Conservation (phyloP, 1,140 invertebrate genomes). For the Musca domestica region DNA sequence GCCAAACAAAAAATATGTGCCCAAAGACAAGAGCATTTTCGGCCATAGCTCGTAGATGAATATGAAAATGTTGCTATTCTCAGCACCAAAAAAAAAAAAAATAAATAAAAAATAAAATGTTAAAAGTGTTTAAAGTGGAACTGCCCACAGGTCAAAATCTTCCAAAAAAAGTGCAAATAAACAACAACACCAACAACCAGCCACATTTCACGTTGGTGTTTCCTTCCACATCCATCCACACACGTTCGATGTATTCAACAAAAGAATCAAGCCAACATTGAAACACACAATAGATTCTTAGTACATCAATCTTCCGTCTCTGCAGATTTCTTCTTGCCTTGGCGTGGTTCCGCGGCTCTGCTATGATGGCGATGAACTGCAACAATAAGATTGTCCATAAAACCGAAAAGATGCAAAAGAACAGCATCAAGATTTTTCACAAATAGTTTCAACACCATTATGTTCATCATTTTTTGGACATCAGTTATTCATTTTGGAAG, state of each 20-base stretch:
- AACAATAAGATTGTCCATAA: background rate
- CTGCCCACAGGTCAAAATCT: constrained; percentile 11
- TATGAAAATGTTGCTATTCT: too few species aligned
- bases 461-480: constrained; percentile 2
- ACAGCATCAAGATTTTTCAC: background rate
- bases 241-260: background rate
- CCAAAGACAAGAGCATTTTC: too few species aligned
- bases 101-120: background rate
- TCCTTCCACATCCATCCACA: too few species aligned
- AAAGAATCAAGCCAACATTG: background rate
- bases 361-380: constrained; percentile 3
- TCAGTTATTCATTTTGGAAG: background rate
- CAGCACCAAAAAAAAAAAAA: too few species aligned
- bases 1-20: too few species aligned
- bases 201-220: background rate
- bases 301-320: background rate
- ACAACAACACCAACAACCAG: background rate
- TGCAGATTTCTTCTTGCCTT: too few species aligned
- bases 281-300: constrained; percentile 1
- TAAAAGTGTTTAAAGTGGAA: constrained; percentile 14
- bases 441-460: constrained; percentile 19
- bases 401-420: background rate
- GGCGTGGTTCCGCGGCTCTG: too few species aligned
- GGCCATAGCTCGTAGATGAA: too few species aligned
- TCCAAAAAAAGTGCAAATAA: too few species aligned